phyloP scores from a whole-genome alignment of 2,113 vertebrate genomes.

The Callopanchax toddi region DNA sequence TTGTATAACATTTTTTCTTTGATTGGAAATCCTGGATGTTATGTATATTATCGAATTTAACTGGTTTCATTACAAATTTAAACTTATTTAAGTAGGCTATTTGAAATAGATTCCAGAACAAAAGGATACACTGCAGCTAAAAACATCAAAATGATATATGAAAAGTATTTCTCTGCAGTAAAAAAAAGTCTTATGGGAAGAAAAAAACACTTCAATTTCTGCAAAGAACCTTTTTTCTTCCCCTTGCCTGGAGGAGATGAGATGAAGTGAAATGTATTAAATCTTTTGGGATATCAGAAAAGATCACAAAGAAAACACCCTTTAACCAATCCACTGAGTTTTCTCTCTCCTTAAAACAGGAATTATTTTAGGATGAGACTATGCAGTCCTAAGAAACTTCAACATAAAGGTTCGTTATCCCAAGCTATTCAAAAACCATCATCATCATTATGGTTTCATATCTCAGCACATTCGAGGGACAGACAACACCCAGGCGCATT shows the following conservation, averaged over 20 bases:
- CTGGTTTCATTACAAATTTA: too few species aligned
- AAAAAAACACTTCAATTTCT: too few species aligned
- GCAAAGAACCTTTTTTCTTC: slow-evolving; percentile 5
- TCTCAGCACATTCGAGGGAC: slow-evolving; percentile 54
- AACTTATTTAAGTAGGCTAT: too few species aligned
- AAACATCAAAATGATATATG: too few species aligned
- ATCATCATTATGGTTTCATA: slow-evolving; percentile 37
- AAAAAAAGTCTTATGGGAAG: too few species aligned
- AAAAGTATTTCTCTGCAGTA: too few species aligned
- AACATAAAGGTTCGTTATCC: slow-evolving; percentile 57
- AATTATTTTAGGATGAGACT: slow-evolving; percentile 38
- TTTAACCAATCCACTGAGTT: slow-evolving; percentile 23
- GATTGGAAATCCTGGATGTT: too few species aligned
- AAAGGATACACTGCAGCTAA: too few species aligned
- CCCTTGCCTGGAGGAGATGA: slow-evolving; percentile 14
- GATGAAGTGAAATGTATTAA: slow-evolving; percentile 27
- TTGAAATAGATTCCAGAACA: too few species aligned
- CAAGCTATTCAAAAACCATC: slow-evolving; percentile 37
- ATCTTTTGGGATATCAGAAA: slow-evolving; percentile 42
- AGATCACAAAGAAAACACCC: slow-evolving; percentile 37
- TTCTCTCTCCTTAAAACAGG: slow-evolving; percentile 20
- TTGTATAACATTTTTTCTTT: too few species aligned
- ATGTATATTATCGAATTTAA: too few species aligned
- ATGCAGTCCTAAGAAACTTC: slow-evolving; percentile 25
- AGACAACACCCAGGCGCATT: slow-evolving; percentile 37